phyloP scores from a whole-genome alignment of 2,113 vertebrate genomes.

The Nothobranchius furzeri region DNA sequence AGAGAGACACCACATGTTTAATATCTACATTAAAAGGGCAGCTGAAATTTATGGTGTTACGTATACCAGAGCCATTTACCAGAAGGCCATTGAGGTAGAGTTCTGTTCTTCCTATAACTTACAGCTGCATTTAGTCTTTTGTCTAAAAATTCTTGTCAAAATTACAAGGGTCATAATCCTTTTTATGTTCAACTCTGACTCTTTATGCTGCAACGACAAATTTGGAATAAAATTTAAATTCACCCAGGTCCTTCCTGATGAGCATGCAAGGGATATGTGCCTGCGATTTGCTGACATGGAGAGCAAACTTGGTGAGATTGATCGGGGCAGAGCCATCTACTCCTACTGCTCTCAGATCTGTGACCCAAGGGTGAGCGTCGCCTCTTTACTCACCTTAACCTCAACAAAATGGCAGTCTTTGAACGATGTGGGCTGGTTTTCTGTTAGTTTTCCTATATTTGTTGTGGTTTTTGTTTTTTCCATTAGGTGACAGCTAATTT shows the following conservation, averaged over 20 bases:
- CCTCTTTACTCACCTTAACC: not conserved
- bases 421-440: not conserved
- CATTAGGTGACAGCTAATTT: constrained; percentile 84
- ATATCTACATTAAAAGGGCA: constrained; percentile 93
- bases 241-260: constrained; percentile 85
- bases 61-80: constrained; percentile 90
- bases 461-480: not conserved
- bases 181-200: not conserved
- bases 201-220: not conserved
- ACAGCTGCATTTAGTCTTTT: not conserved
- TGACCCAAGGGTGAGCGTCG: constrained; percentile 85
- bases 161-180: not conserved
- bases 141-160: not conserved
- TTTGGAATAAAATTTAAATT: not conserved
- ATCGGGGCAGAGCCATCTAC: constrained; percentile 90
- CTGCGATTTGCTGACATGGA: constrained; percentile 94
- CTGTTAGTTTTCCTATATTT: not conserved
- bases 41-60: constrained; percentile 94
- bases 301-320: constrained; percentile 92
- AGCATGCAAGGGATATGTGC: constrained; percentile 92
- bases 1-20: constrained; percentile 92
- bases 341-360: constrained; percentile 95
- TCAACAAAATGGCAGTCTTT: not conserved
- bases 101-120: not conserved
- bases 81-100: constrained; percentile 90